Base-by-base conservation (phyloP, 1,140 invertebrate species). In the Halyomorpha halys region DNA sequence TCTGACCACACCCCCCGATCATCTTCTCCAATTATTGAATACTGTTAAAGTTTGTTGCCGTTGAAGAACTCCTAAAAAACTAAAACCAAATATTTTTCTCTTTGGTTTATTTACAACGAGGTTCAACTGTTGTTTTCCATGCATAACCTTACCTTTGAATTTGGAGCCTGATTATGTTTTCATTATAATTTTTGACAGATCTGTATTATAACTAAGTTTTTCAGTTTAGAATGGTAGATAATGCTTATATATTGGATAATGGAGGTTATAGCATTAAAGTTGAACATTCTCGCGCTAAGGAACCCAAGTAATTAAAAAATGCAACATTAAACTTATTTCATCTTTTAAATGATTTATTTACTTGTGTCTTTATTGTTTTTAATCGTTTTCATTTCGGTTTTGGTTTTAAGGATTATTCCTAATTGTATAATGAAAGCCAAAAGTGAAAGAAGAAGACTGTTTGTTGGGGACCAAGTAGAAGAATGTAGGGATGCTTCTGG, bases 371-470 rank as follows among this genome's bases (percentile, higher is more conserved):
- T 11, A 62, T 59, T 51, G 39, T 54, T 61, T 21, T 44, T 21
- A 56, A 18, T 54, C 19, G 15, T 56, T 23, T 5, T 54, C 21
- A 18, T 54, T 2, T 15, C 2, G 15, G 56, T 3, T 34, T 39
- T 59, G 19, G 13, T 54, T 62, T 53, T 59, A 34, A 72, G 89
- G 73, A 71, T 91, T 16, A 82, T 98, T 69, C 93, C 94, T 3
- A 99, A 99, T 75, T 94, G 91, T 71, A 92, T 98, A 39, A 95
- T 95, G 82, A 99, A 99, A 81, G 93, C 94, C 0, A 98, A 98
- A 76, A 94, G 89, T 70, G 96, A 99, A 74, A 77, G 91, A 61
- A 83, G 94, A 1, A 81, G 96, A 64, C 86, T 91, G 1, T 99
- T 98, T 74, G 86, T 99, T 53, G 95, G 90, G 0, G 87, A 90